A percentile compares a stretch with the other conserved stretches of the same genome.
Evolutionary conservation across 2,888 invertebrate genomes (phyloP).

Genomic region (Drosophila mettleri): DNA sequence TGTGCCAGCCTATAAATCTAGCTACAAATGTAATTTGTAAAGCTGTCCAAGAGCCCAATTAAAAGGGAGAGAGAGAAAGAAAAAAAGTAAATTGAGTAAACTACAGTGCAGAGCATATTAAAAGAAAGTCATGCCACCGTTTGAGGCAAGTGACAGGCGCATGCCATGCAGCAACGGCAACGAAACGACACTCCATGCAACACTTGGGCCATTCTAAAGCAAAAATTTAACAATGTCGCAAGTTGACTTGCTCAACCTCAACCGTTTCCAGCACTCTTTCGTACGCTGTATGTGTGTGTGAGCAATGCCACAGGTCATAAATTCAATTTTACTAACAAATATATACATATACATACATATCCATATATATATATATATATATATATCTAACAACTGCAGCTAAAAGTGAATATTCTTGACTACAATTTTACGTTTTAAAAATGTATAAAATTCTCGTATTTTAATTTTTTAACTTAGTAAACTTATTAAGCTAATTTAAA

Average conservation of each 20-base stretch:
- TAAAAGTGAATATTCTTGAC: slow-evolving; percentile 55
- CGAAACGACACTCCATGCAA: slow-evolving; percentile 30
- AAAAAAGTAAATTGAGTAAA: not conserved
- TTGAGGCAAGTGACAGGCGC: slow-evolving; percentile 54
- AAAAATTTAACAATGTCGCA: slow-evolving; percentile 75
- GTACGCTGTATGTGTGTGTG: slow-evolving; percentile 19
- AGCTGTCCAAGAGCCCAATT: slow-evolving; percentile 11
- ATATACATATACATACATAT: slow-evolving; percentile 40
- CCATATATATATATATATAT: slow-evolving; percentile 5
- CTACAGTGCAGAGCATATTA: slow-evolving; percentile 42
- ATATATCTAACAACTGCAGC: slow-evolving; percentile 31
- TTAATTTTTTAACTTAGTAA: slow-evolving; percentile 46
- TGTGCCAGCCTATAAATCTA: slow-evolving; percentile 25
- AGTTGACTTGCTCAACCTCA: slow-evolving; percentile 39
- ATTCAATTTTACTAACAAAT: slow-evolving; percentile 79
- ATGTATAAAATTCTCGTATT: slow-evolving; percentile 2
- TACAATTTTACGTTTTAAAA: slow-evolving; percentile 44
- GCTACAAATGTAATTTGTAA: slow-evolving; percentile 43
- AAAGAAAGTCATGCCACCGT: slow-evolving; percentile 37
- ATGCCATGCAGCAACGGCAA: slow-evolving; percentile 34
- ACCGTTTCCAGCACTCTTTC: not conserved
- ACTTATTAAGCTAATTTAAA: slow-evolving; percentile 77
- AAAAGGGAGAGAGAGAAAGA: not conserved
- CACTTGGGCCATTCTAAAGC: slow-evolving; percentile 73
- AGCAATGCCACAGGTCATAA: slow-evolving; percentile 78